These are phyloP conservation scores for Chloropsis cyanopogon DNA, from an alignment of 2,113 vertebrate genomes.

Conservation along the genomic window DNA sequence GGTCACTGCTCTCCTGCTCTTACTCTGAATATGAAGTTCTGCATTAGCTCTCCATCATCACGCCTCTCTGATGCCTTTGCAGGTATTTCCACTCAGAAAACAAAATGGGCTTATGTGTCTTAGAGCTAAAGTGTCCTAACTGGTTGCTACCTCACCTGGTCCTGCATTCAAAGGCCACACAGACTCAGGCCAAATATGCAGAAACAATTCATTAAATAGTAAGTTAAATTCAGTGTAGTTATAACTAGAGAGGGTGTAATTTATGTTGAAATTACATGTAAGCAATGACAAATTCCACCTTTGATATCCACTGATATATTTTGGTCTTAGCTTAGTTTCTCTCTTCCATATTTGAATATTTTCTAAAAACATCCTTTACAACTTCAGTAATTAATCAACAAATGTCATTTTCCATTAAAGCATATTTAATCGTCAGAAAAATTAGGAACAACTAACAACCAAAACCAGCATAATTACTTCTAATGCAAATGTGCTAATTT, in stretches of 20 bases:
- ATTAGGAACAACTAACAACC: conserved; percentile 10
- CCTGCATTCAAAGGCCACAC: background rate
- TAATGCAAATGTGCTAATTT: conserved; percentile 51
- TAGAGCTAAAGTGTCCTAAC: background rate
- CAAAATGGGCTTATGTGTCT: background rate
- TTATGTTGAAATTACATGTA: background rate
- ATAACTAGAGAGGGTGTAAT: background rate
- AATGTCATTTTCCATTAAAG: conserved; percentile 36
- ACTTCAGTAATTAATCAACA: conserved; percentile 36
- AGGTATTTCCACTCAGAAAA: background rate
- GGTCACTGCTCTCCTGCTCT: background rate
- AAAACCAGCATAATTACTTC: conserved; percentile 50
- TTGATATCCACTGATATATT: background rate
- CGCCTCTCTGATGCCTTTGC: background rate
- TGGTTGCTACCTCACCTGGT: background rate
- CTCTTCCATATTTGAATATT: background rate
- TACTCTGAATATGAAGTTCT: background rate
- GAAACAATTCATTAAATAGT: background rate
- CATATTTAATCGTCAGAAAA: background rate
- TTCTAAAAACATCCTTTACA: background rate
- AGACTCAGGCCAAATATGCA: background rate
- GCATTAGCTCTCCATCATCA: background rate
- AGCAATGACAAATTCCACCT: background rate
- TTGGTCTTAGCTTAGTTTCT: background rate
- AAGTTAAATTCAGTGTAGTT: background rate